These are phyloP conservation scores for Pecten maximus DNA, from an alignment of 2,888 invertebrate genomes.

Conservation along the genomic window DNA sequence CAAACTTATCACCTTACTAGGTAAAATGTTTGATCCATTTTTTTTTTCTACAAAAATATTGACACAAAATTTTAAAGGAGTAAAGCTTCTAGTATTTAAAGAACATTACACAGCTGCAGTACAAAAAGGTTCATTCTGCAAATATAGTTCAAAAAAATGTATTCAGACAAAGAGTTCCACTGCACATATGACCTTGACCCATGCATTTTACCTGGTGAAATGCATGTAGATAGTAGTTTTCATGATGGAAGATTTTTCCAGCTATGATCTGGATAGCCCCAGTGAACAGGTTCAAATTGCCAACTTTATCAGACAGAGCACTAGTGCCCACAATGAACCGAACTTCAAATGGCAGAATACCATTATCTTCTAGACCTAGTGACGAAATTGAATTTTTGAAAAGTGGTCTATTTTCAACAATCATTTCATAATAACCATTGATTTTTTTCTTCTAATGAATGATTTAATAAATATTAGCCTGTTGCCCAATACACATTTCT, in stretches of 20 bases:
- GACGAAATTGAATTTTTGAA: neutral
- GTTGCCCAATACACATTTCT: too few relatives aligned
- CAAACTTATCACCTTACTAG: too few relatives aligned
- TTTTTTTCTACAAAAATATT: too few relatives aligned
- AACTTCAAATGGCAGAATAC: constrained; percentile 73
- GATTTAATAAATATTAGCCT: too few relatives aligned
- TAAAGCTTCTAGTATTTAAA: too few relatives aligned
- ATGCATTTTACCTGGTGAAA: constrained; percentile 85
- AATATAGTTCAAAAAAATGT: neutral
- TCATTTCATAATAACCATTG: neutral
- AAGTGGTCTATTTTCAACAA: neutral
- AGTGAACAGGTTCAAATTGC: constrained; percentile 94
- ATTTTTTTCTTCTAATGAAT: too few relatives aligned
- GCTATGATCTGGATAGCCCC: constrained; percentile 93
- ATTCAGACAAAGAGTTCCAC: neutral
- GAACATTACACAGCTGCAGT: too few relatives aligned
- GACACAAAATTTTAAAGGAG: too few relatives aligned
- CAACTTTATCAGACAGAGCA: constrained; percentile 96
- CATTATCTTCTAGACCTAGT: constrained; percentile 68
- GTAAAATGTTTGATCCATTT: too few relatives aligned
- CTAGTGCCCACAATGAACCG: constrained; percentile 89
- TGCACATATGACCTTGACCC: neutral
- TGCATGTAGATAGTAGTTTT: constrained; percentile 88
- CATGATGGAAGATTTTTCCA: constrained; percentile 87
- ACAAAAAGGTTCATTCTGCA: too few relatives aligned